A percentile compares a stretch with the other conserved stretches of the same genome.
These are phyloP conservation scores for Callosobruchus maculatus DNA, from an alignment of 2,888 invertebrate genomes.

Conservation along the genomic window DNA sequence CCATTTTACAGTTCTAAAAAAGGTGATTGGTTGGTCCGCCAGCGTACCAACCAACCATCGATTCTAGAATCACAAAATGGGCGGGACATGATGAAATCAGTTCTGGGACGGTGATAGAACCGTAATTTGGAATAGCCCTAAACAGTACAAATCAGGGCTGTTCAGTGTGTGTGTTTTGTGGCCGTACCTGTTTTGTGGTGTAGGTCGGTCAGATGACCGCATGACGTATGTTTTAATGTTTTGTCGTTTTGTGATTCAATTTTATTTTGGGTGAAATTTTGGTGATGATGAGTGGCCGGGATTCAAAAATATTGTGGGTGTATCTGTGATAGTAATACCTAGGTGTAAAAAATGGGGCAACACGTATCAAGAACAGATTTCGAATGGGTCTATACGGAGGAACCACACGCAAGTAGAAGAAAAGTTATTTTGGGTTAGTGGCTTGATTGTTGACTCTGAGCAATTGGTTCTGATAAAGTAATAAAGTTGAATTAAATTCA, in stretches of 20 bases:
- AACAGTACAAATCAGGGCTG: no score
- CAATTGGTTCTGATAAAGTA: not conserved
- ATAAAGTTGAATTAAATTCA: constrained; percentile 2
- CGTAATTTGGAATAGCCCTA: no score
- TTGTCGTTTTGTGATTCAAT: not conserved
- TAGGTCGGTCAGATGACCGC: not conserved
- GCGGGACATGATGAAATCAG: no score
- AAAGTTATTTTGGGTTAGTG: constrained; percentile 85
- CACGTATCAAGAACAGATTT: constrained; percentile 91
- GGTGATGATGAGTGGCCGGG: not conserved
- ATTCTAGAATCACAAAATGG: no score
- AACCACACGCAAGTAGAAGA: constrained; percentile 93
- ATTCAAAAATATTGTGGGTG: not conserved
- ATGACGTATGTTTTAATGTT: not conserved
- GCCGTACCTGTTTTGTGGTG: no score
- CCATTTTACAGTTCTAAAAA: no score
- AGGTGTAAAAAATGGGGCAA: constrained; percentile 73
- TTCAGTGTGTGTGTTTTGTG: no score
- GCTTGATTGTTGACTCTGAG: not conserved
- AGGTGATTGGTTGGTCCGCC: no score
- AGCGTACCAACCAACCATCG: no score
- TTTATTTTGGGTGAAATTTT: not conserved
- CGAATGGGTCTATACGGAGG: constrained; percentile 96
- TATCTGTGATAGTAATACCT: not conserved
- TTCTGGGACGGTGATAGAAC: no score